Base-by-base conservation (phyloP, 2,113 vertebrate species). In the Austrofundulus limnaeus region DNA sequence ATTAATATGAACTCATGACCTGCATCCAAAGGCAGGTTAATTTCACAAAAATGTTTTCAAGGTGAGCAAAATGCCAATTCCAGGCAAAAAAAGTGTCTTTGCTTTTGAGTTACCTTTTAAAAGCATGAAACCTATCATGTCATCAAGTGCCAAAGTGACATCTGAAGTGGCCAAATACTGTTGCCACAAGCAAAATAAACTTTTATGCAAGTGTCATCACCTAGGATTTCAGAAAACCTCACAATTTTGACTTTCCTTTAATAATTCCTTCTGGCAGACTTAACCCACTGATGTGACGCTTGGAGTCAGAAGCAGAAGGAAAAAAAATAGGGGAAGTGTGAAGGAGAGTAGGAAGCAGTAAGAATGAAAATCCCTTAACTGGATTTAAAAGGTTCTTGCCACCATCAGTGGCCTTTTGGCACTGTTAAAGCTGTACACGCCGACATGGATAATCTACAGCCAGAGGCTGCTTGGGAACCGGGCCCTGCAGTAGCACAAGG, bases 311-410 rank as follows among this genome's bases (percentile, higher is more conserved):
- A 37, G 65, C 21, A 56, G 14, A 65, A 67, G 24, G 39, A 66
- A 68, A 56, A 45, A 49, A n/a, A n/a, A n/a, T n/a, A n/a, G 57
- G 23, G 25, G 56, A 65, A 68, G 72, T 67, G 72, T 59, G 39
- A 68, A 72, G 71, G 75, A 48, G 62, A 61, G 68, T 39, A 66
- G 72, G 42, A 61, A 20, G 48, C 74, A 71, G 80, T 68, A 79
- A 65, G 73, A 78, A 78, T 70, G 60, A 66, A 92, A 92, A 92
- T 90, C 90, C 77, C 66, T 89, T 92, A 92, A 93, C 80, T 88
- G 90, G 91, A 92, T 93, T 92, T 89, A 77, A 73, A n/a, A 72
- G 61, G 83, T 78, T 69, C 75, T 77, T 59, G 74, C 81, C 38
- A 52, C 76, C 61, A 78, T 68, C 78, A 57, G 72, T 70, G 77